Evolutionary conservation across 2,797 vertebrate species (phyloP).

Genomic region (Myotis myotis): DNA sequence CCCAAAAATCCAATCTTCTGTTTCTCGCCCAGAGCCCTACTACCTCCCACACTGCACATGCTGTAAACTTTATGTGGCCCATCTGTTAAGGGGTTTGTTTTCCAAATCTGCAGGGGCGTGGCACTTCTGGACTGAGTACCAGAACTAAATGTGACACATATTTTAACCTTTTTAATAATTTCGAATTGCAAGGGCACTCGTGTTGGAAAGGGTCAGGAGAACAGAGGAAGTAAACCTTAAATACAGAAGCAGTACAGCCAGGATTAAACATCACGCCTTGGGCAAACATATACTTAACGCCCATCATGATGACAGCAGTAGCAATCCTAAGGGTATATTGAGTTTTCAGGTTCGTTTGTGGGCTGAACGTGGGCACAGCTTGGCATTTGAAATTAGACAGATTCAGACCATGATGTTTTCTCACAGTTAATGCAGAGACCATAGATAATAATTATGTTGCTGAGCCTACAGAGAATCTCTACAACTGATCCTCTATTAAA

Average conservation of each 20-base stretch:
- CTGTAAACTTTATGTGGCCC: constrained; percentile 79
- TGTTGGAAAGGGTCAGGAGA: neutral
- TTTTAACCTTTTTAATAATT: constrained; percentile 61
- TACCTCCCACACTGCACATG: constrained; percentile 78
- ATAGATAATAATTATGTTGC: constrained; percentile 83
- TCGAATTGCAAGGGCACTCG: neutral
- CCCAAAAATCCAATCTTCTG: constrained; percentile 71
- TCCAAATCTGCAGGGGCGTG: constrained; percentile 75
- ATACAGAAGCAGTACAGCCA: neutral
- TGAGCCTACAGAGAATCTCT: constrained; percentile 79
- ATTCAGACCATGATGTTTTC: constrained; percentile 77
- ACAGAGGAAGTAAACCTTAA: neutral
- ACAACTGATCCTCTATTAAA: constrained; percentile 82
- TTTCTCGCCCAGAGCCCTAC: constrained; percentile 64
- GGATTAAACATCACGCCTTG: neutral
- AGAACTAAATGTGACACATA: constrained; percentile 72
- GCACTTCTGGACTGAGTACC: constrained; percentile 72
- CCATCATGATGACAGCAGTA: neutral
- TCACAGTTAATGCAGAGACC: constrained; percentile 79
- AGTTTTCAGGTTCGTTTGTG: constrained; percentile 69
- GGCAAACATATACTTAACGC: neutral
- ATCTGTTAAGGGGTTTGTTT: constrained; percentile 79
- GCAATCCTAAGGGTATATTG: constrained; percentile 32
- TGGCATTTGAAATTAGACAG: constrained; percentile 78
- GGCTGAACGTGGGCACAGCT: constrained; percentile 69